Evolutionary conservation across 2,888 invertebrate genomes (phyloP).

Genomic region (Eustalomyia histrio): DNA sequence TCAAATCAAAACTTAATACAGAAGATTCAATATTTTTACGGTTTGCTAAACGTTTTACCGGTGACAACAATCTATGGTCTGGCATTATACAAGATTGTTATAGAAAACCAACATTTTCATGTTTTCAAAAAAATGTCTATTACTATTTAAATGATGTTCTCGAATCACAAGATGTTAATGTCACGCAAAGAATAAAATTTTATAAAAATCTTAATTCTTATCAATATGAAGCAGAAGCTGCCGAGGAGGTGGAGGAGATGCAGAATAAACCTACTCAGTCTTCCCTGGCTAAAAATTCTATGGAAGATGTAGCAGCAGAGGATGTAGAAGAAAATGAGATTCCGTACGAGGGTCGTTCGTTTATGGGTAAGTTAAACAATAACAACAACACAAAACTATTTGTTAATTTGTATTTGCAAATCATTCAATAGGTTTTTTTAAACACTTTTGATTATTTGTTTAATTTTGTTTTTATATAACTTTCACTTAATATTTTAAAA

Average conservation of each 20-base stretch:
- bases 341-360: constrained; percentile 62
- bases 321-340: constrained; percentile 69
- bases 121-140: constrained; percentile 88
- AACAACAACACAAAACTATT: too few species aligned
- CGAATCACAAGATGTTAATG: constrained; percentile 83
- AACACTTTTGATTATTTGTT: background rate
- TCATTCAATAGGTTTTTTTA: background rate
- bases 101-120: constrained; percentile 84
- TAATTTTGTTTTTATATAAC: background rate
- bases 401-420: background rate
- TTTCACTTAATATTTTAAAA: background rate
- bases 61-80: constrained; percentile 86
- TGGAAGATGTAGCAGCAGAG: constrained; percentile 35
- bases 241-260: constrained; percentile 64
- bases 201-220: constrained; percentile 84
- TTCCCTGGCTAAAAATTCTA: constrained; percentile 61
- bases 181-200: constrained; percentile 84
- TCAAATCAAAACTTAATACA: constrained; percentile 43
- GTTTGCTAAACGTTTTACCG: constrained; percentile 74
- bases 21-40: constrained; percentile 73
- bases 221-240: constrained; percentile 78
- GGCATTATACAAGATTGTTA: constrained; percentile 87
- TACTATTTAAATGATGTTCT: constrained; percentile 86
- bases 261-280: constrained; percentile 44
- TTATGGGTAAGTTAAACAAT: constrained; percentile 68